A percentile compares a stretch with the other conserved stretches of the same genome.
Conservation (phyloP, 1,140 invertebrate genomes). For the Ceratina australensis region DNA sequence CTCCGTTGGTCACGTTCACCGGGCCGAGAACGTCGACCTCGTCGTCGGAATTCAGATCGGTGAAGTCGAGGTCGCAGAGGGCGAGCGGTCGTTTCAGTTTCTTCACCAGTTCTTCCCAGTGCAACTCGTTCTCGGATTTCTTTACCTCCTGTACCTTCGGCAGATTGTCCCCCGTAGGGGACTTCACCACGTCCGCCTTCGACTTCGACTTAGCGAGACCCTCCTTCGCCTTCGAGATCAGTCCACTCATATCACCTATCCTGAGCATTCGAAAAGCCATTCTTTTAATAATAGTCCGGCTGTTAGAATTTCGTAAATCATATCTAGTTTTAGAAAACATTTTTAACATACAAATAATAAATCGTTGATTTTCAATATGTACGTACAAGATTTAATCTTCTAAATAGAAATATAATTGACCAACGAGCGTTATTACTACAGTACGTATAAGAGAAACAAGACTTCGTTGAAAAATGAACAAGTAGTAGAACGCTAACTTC, state of each 20-base stretch:
- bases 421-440: no score
- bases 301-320: no score
- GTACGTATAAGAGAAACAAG: neutral
- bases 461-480: neutral
- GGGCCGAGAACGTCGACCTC: slow-evolving; percentile 85
- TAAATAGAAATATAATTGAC: no score
- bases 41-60: slow-evolving; percentile 92
- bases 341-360: no score
- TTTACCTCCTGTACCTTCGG: slow-evolving; percentile 85
- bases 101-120: slow-evolving; percentile 95
- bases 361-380: no score
- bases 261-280: slow-evolving; percentile 59
- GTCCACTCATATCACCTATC: slow-evolving; percentile 91
- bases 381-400: no score
- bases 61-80: slow-evolving; percentile 98
- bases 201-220: slow-evolving; percentile 91
- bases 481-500: neutral
- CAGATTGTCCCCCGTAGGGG: slow-evolving; percentile 82
- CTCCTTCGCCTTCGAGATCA: slow-evolving; percentile 96
- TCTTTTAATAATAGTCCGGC: neutral
- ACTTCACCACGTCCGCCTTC: slow-evolving; percentile 86
- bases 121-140: slow-evolving; percentile 95
- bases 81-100: slow-evolving; percentile 90
- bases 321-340: no score
- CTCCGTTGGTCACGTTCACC: slow-evolving; percentile 81